phyloP scores from a whole-genome alignment of 2,888 invertebrate species.

The Cinara cedri region DNA sequence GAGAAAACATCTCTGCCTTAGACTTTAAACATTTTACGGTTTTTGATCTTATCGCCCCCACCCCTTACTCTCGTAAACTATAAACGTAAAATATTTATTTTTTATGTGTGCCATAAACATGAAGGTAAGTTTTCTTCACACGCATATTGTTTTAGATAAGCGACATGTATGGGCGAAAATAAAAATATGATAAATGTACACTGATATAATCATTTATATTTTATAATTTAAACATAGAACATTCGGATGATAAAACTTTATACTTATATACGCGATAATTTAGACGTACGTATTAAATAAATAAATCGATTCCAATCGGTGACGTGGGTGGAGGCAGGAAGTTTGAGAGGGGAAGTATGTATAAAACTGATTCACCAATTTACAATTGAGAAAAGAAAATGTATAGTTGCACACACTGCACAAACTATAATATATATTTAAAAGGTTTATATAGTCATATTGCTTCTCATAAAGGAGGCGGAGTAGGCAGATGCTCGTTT shows the following conservation, averaged over 20 bases:
- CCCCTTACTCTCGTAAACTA: too few relatives aligned
- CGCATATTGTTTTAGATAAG: slow-evolving; percentile 33
- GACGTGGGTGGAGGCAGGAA: too few relatives aligned
- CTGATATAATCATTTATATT: slow-evolving; percentile 3
- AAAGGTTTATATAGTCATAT: too few relatives aligned
- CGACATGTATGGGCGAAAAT: not conserved
- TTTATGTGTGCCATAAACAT: slow-evolving; percentile 14
- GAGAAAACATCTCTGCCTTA: not conserved
- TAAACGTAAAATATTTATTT: slow-evolving; percentile 17
- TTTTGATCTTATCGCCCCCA: slow-evolving; percentile 2
- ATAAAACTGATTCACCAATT: too few relatives aligned
- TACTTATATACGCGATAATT: not conserved
- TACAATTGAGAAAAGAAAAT: too few relatives aligned
- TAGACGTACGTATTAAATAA: not conserved
- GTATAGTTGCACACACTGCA: too few relatives aligned
- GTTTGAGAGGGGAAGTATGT: too few relatives aligned
- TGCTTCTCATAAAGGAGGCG: too few relatives aligned
- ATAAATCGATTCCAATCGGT: not conserved
- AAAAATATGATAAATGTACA: slow-evolving; percentile 10
- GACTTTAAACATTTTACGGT: slow-evolving; percentile 16
- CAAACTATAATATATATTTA: too few relatives aligned
- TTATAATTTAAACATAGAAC: slow-evolving; percentile 5
- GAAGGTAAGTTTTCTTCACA: not conserved
- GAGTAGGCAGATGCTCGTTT: too few relatives aligned
- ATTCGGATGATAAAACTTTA: not conserved